Base-by-base conservation (phyloP, 2,888 invertebrate genomes). In the Stenchaetothrips biformis region DNA sequence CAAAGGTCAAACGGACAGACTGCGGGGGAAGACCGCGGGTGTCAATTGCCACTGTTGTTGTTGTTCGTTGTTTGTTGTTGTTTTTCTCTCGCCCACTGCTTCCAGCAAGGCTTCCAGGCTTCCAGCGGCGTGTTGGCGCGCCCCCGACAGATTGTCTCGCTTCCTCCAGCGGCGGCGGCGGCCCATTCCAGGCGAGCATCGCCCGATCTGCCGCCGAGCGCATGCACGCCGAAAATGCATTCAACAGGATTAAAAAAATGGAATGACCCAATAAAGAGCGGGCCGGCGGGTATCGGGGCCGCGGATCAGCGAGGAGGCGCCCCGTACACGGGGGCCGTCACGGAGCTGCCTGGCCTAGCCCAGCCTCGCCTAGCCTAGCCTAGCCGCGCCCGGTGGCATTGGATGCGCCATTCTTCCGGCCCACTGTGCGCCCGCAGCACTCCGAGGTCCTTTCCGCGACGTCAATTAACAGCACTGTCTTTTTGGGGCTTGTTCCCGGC, bases 181-280 rank as follows among this genome's bases (percentile, higher is more conserved):
- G 13, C 53, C 13, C 59, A 37, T 59, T 18, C 18, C 59, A 16
- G 59, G 18, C 13, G 59, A 59, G 4, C 59, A 59, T 16, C 6
- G 13, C 59, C 16, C 59, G 18, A 18, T 59, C 18, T 16, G 16
- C 37, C 37, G 37, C 37, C 37, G 4, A 4, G 37, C 37, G 37
- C 37, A 37, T 37, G 37, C 37, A 37, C 37, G 37, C 37, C 37
- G 37, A 37, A 16, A 59, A 18, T 16, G 18, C 59, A 74, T 25
- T 74, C 67, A 74, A 74, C 67, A 74, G 67, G 67, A 74, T 74
- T 21, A 74, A 74, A 74, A 74, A 74, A 74, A 74, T 74, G 67
- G 67, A 74, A 74, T 74, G 67, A 74, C 67, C 67, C 25, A 74
- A 74, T 74, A 74, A 74, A 74, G 67, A 11, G 18, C 13, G 59